Percentiles rank a stretch among this genome's conserved stretches.
phyloP scores from a whole-genome alignment of 2,113 vertebrate genomes.

The Laticauda laticaudata region DNA sequence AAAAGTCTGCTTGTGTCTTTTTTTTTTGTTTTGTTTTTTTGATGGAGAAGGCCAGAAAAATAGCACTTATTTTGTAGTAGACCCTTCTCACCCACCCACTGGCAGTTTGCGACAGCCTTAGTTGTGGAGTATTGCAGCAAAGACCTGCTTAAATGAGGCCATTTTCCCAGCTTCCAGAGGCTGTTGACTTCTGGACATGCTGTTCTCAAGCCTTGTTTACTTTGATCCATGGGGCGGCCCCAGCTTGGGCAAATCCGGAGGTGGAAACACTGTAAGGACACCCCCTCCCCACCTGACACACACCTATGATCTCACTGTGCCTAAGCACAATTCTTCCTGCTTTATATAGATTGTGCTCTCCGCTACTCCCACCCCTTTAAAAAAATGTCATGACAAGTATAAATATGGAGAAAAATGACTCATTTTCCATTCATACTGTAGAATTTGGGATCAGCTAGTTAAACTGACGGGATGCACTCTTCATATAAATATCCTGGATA shows the following conservation, averaged over 20 bases:
- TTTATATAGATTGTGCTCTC: not conserved
- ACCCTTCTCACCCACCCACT: not conserved
- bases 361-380: not conserved
- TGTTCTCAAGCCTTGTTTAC: conserved; percentile 12
- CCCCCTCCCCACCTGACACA: not conserved
- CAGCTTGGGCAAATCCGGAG: not conserved
- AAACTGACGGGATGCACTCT: not conserved
- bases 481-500: not conserved
- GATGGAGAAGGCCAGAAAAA: not conserved
- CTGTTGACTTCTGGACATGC: not conserved
- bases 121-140: not conserved
- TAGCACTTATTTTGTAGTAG: not conserved
- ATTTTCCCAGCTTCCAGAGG: not conserved
- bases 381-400: not conserved
- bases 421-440: not conserved
- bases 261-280: not conserved
- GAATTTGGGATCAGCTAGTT: not conserved
- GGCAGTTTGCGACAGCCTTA: not conserved
- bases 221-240: not conserved
- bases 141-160: not conserved
- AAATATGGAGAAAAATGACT: not conserved
- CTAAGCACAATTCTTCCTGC: not conserved
- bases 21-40: not conserved
- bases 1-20: not conserved
- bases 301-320: not conserved